phyloP scores from a whole-genome alignment of 1,140 invertebrate species.

The Drosophila elegans region DNA sequence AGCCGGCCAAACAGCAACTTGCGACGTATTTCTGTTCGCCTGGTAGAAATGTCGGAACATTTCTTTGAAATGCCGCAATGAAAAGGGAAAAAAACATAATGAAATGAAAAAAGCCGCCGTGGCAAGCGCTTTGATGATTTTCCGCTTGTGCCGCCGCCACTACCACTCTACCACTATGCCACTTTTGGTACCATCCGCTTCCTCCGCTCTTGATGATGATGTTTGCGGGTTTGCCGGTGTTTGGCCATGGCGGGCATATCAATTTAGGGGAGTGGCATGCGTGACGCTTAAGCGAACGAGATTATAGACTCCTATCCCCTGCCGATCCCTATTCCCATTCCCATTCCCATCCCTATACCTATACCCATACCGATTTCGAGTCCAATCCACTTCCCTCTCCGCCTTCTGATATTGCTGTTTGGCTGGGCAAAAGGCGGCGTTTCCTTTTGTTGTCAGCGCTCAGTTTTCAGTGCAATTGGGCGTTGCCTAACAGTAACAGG shows the following conservation, averaged over 20 bases:
- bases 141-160: constrained; percentile 67
- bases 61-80: constrained; percentile 80
- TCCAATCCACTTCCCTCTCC: neutral
- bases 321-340: constrained; percentile 4
- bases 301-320: constrained; percentile 59
- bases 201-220: constrained; percentile 67
- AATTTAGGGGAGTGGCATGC: constrained; percentile 82
- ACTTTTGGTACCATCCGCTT: constrained; percentile 27
- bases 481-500: constrained; percentile 66
- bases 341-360: neutral
- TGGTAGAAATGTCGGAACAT: constrained; percentile 77
- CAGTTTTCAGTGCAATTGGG: constrained; percentile 51
- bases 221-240: constrained; percentile 72
- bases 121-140: constrained; percentile 79
- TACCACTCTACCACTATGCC: constrained; percentile 35
- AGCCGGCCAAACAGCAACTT: neutral
- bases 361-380: neutral
- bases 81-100: constrained; percentile 44
- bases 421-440: constrained; percentile 49
- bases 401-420: neutral
- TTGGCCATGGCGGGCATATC: constrained; percentile 74
- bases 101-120: constrained; percentile 65
- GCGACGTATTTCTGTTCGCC: constrained; percentile 66
- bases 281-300: constrained; percentile 78
- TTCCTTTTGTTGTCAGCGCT: constrained; percentile 66